phyloP scores from a whole-genome alignment of 2,888 invertebrate species.

The Agrotis ipsilon region DNA sequence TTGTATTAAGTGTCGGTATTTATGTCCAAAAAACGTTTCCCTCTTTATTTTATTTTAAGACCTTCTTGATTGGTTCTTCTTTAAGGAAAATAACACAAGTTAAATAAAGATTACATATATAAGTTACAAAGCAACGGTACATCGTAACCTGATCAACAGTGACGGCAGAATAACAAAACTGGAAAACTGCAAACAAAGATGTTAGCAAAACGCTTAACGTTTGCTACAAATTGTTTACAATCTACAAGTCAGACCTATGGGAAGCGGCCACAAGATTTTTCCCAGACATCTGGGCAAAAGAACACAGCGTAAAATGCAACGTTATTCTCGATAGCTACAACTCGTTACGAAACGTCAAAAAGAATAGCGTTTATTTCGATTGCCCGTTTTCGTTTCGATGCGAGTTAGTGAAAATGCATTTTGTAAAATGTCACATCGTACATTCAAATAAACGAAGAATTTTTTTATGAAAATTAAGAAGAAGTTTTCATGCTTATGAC shows the following conservation, averaged over 20 bases:
- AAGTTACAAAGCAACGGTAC: conserved; percentile 27
- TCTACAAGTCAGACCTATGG: conserved; percentile 55
- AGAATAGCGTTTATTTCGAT: neutral
- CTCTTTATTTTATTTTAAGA: too few species aligned
- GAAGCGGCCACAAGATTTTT: conserved; percentile 52
- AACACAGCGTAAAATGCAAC: neutral
- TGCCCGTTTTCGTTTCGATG: neutral
- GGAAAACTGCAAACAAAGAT: conserved; percentile 56
- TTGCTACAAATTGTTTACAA: conserved; percentile 60
- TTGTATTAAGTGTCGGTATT: too few species aligned
- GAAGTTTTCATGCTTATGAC: too few species aligned
- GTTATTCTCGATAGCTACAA: neutral
- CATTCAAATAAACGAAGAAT: too few species aligned
- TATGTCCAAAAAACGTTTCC: too few species aligned
- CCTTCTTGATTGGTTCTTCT: too few species aligned
- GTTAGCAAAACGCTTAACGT: conserved; percentile 45
- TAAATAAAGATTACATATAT: too few species aligned
- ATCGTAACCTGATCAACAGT: conserved; percentile 12
- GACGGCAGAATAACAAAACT: conserved; percentile 34
- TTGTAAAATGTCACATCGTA: too few species aligned
- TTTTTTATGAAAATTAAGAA: too few species aligned
- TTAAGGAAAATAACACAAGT: too few species aligned
- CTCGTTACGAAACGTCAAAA: neutral
- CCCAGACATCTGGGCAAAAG: conserved; percentile 41
- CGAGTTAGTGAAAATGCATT: neutral